Evolutionary conservation across 2,113 vertebrate species (phyloP), one percentile per base, ranked within the genome.

Genomic region (Pelobates fuscus): DNA sequence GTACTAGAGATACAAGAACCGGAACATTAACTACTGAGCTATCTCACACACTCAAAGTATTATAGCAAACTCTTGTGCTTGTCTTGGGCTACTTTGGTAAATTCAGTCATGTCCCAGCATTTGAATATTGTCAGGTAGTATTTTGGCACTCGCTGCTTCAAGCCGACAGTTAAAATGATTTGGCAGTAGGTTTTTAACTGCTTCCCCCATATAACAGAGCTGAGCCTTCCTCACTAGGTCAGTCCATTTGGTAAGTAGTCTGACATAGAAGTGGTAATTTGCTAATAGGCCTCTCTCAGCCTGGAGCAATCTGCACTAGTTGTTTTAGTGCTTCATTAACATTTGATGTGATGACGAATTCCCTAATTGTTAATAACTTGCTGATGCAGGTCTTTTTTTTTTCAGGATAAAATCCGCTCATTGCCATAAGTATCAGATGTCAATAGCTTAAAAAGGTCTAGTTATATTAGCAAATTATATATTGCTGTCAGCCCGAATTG

Each of bases 321-420:
- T 76, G 72, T 76, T 76, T 76, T 76, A 76, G 72, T 76, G 64
- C 55, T 62, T 76, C 72, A 76, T 76, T 76, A 76, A 76, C 72
- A 76, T 76, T 76, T 76, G 72, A 76, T 76, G 72, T 67, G 64
- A 76, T 67, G 72, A 76, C 64, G 72, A 76, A 76, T 67, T 76
- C 72, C 72, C 72, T 76, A 76, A 76, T 76, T 76, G 72, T 76
- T 76, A 76, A 76, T 76, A 76, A 76, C 72, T 37, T 76, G 72
- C 72, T 76, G 72, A 76, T 76, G 72, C 64, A 67, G 72, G 66
- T n/a, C 29, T 30, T 49, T 76, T 76, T 72, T 75, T 75, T 76
- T 73, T 67, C 43, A 76, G 64, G 25, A 46, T 49, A 32, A 76
- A 61, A 67, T 54, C 64, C 26, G 37, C 55, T 76, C 64, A 67